Evolutionary conservation across 2,888 invertebrate genomes (phyloP), one percentile per base, ranked within the genome.

Genomic region (Julus scanicus): DNA sequence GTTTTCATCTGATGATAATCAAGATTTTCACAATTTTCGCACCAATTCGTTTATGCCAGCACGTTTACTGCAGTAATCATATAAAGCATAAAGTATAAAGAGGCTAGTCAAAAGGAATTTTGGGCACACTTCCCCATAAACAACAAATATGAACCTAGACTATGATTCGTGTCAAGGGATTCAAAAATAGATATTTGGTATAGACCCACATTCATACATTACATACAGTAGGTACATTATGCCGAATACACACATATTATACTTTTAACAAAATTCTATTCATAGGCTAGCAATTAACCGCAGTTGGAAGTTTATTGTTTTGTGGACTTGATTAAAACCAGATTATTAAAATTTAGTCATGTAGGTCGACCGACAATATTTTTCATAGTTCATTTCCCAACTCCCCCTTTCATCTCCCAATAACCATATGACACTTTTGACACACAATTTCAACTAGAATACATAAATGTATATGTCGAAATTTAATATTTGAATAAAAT

Each of bases 21-120:
- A 80, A 80, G 80, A 80, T 80, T 80, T 80, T 80, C 80, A 80
- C 37, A 80, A 80, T 80, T 80, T 80, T 80, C 80, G 80, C 80
- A 80, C 80, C 80, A 80, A 80, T 80, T 80, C 80, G 80, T 80
- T 80, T 80, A 80, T 80, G 80, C 80, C 80, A 8, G 29, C 63
- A 63, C n/a, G 63, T n/a, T 63, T n/a, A 63, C 71, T 2, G 13
- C 80, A 80, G 39, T 80, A 9, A 29, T 80, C 80, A 37, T 80
- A 37, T 9, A 29, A 44, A 44, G 44, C 15, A 53, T 53, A 53
- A 13, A 53, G 11, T 53, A 17, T 53, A 53, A 15, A 53, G 53
- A 53, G 53, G 53, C 15, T 53, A 13, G 53, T 53, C 15, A 53
- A 49, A 53, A 80, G 3, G 29, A 39, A 9, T 80, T 37, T 37